phyloP scores from a whole-genome alignment of 2,888 invertebrate genomes.

The Lepetodrilus schrolli region DNA sequence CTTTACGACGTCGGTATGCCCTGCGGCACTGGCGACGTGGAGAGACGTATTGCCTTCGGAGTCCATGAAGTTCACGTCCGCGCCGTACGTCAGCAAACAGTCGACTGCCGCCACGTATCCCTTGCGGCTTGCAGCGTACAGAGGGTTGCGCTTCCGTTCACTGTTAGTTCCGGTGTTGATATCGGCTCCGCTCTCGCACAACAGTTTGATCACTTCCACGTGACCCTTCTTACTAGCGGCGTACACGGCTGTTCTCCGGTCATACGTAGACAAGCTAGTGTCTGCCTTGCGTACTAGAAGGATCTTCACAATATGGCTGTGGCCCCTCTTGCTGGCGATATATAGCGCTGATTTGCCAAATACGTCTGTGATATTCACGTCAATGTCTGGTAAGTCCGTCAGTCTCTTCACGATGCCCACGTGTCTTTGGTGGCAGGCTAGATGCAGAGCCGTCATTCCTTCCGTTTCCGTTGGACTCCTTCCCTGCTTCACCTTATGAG shows the following conservation, averaged over 20 bases:
- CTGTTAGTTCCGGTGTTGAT: background rate
- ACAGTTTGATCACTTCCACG: background rate
- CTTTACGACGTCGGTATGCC: background rate
- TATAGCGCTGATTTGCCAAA: constrained; percentile 10
- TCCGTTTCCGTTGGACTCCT: background rate
- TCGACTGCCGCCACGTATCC: background rate
- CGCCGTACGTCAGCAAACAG: background rate
- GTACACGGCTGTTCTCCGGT: background rate
- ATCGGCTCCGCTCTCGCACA: background rate
- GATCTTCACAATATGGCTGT: background rate
- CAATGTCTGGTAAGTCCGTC: background rate
- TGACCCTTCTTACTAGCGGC: constrained; percentile 15
- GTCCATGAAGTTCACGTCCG: background rate
- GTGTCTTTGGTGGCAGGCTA: constrained; percentile 11
- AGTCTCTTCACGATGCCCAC: constrained; percentile 5
- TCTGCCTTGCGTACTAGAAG: background rate
- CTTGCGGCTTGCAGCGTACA: background rate
- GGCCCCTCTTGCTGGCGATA: constrained; percentile 6
- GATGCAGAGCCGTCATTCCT: constrained; percentile 15
- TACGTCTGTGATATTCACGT: background rate
- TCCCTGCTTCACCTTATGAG: background rate
- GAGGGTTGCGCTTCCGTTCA: background rate
- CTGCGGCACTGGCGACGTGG: background rate
- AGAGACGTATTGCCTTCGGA: constrained; percentile 1
- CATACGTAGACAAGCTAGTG: background rate